A percentile compares a stretch with the other conserved stretches of the same genome.
Conservation (phyloP, 64 coral and sea anemone species). For the Montipora foliosa region DNA sequence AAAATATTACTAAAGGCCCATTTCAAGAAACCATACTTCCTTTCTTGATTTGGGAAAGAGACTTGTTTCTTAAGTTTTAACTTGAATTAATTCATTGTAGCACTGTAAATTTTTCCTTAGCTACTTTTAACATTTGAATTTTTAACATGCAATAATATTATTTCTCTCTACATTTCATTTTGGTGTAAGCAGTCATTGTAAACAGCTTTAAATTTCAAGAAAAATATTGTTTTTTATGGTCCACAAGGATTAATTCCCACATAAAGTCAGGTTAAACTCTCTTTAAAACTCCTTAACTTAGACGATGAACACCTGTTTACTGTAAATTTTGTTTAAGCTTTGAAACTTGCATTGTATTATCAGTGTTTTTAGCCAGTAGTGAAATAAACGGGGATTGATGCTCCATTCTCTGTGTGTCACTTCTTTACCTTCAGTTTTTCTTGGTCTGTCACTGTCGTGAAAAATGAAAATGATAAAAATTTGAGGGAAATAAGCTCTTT, state of each 20-base stretch:
- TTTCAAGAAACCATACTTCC: neutral
- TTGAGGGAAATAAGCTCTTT: too few relatives aligned
- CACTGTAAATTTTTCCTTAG: slow-evolving; percentile 37
- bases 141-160: neutral
- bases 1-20: neutral
- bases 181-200: neutral
- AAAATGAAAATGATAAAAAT: neutral
- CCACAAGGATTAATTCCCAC: neutral
- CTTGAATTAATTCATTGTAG: neutral
- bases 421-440: neutral
- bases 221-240: neutral
- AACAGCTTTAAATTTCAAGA: neutral
- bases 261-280: neutral
- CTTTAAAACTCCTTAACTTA: slow-evolving; percentile 1
- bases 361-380: slow-evolving; percentile 34
- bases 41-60: slow-evolving; percentile 33
- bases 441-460: neutral
- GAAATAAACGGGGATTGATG: slow-evolving; percentile 28
- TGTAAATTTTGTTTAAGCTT: neutral
- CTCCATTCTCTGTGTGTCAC: slow-evolving; percentile 17
- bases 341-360: neutral
- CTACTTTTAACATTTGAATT: neutral
- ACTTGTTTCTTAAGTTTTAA: slow-evolving; percentile 15
- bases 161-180: neutral
- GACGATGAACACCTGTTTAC: neutral